phyloP scores from a whole-genome alignment of 92 coral and sea anemone genomes.

The Nematostella vectensis region DNA sequence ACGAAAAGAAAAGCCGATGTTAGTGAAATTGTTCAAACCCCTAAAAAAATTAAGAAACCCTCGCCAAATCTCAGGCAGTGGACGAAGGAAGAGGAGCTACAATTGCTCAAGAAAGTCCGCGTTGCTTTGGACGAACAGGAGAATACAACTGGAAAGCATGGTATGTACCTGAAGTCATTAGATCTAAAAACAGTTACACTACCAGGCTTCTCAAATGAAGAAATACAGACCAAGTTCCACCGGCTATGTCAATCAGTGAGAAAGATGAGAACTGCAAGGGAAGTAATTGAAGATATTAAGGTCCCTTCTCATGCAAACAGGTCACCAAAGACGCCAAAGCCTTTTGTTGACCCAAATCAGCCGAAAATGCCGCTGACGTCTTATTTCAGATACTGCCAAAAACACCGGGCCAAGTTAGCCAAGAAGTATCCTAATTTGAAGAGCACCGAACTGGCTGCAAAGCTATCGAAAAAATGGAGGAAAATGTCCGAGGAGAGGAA shows the following conservation, averaged over 20 bases:
- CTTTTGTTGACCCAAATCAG: conserved; percentile 5
- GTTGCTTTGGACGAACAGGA: no score
- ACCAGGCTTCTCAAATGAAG: conserved; percentile 16
- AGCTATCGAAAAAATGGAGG: conserved; percentile 40
- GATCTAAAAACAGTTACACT: conserved; percentile 31
- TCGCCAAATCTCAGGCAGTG: conserved; percentile 15
- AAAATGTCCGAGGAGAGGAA: conserved; percentile 47
- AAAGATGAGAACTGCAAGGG: conserved; percentile 41
- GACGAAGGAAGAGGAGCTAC: conserved; percentile 20
- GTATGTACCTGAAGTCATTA: conserved; percentile 30
- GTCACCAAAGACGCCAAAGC: conserved; percentile 15
- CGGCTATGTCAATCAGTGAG: conserved; percentile 29
- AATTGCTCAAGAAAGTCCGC: no score
- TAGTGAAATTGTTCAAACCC: no score
- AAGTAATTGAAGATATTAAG: conserved; percentile 35
- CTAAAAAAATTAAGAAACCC: no score
- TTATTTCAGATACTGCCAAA: conserved; percentile 19
- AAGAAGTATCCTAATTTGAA: conserved; percentile 32
- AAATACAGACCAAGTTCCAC: conserved; percentile 25
- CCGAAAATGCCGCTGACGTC: conserved; percentile 38
- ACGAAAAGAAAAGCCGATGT: no score
- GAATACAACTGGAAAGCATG: conserved; percentile 11
- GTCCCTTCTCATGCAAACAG: not conserved
- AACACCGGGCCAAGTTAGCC: conserved; percentile 12
- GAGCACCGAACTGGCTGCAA: conserved; percentile 9